Evolutionary conservation across 2,888 invertebrate species (phyloP), one percentile per base, ranked within the genome.

Genomic region (Leptinotarsa rubiginosa): DNA sequence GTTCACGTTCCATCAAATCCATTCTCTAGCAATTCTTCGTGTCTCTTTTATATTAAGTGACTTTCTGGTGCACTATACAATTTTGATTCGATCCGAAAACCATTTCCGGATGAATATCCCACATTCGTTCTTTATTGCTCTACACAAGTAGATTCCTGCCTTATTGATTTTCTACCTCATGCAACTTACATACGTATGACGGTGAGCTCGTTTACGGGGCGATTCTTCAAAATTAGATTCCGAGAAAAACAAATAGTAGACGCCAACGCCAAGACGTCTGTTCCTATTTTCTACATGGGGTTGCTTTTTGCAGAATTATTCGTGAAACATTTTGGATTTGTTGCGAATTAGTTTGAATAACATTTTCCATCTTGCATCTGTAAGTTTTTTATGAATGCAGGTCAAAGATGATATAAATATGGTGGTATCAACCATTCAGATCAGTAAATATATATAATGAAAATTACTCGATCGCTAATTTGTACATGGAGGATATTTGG

Each of bases 41-140:
- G 49, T 66, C 62, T 67, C 67, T 70, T 62, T 31, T 70, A 70
- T 74, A 69, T 69, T 73, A 69, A 73, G 66, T 67, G 68, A 74
- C 64, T 64, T 70, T 59, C 67, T 41, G 70, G 59, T 77, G 70
- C 76, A 69, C 64, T 49, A 65, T 73, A 73, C 73, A 68, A 73
- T 73, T 75, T 66, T 73, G 73, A 69, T 77, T 69, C 67, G 70
- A 77, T 72, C 73, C 69, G 67, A 75, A 75, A 73, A 65, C 74
- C 75, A 71, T 70, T 77, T 73, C 69, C 71, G 69, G 52, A 66
- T 62, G 73, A 71, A 72, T 72, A 75, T 70, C 52, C 67, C 71
- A 71, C 73, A 77, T 75, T 71, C 74, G 59, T 59, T 65, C 68
- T 74, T 74, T 74, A 74, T 76, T 76, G 68, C 68, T 72, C 50